Percentiles rank a stretch among this genome's conserved stretches.
phyloP scores from a whole-genome alignment of 2,888 invertebrate species.

The Ariolimax columbianus region DNA sequence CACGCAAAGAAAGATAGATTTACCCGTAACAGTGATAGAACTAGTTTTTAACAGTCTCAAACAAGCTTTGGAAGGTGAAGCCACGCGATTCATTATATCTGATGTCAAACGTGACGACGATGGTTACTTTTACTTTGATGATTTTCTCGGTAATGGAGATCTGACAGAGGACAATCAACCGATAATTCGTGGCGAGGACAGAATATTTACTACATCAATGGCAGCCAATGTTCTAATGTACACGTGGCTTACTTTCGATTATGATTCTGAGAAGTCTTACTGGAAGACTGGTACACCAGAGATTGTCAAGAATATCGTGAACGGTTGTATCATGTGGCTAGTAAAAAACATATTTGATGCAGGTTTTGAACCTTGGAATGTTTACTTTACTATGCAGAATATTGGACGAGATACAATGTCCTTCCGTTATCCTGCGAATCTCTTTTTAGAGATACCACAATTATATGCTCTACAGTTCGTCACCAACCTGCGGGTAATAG shows the following conservation, averaged over 20 bases:
- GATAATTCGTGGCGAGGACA: slow-evolving; percentile 64
- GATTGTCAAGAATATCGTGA: neutral
- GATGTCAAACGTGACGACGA: neutral
- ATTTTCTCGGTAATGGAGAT: slow-evolving; percentile 23
- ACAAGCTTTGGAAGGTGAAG: neutral
- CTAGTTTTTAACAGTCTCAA: neutral
- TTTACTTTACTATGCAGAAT: neutral
- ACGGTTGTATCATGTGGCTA: neutral
- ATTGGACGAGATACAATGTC: neutral
- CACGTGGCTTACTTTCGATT: slow-evolving; percentile 67
- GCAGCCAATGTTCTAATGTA: slow-evolving; percentile 67
- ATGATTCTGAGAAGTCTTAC: slow-evolving; percentile 53
- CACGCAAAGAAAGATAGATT: neutral
- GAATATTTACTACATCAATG: slow-evolving; percentile 70
- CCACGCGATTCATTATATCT: neutral
- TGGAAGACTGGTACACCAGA: slow-evolving; percentile 57
- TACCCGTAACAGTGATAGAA: neutral
- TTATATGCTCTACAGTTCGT: neutral
- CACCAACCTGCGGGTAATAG: neutral
- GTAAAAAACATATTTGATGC: too few relatives aligned
- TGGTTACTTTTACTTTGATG: neutral
- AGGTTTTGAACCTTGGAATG: neutral
- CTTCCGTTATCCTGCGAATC: neutral
- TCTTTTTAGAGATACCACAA: neutral
- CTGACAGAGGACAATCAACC: neutral